Conservation (phyloP, 2,797 vertebrate species). For the Prunella strophiata region DNA sequence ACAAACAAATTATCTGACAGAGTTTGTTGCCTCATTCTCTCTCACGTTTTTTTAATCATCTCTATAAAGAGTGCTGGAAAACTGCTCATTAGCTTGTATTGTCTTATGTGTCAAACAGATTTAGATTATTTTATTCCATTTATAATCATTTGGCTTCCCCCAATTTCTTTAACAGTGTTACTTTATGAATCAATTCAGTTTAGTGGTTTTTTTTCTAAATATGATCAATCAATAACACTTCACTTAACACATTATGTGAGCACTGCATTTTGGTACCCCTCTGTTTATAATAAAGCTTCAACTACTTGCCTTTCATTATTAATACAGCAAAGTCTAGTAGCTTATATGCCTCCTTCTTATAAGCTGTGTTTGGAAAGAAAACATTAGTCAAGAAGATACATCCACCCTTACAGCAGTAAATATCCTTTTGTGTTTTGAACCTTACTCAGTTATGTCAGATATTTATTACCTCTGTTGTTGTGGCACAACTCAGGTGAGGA, state of each 20-base stretch:
- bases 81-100: neutral
- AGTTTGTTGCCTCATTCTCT: neutral
- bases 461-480: neutral
- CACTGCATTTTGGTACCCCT: neutral
- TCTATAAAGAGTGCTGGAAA: neutral
- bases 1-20: neutral
- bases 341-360: neutral
- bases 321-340: neutral
- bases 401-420: neutral
- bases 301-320: neutral
- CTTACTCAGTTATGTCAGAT: neutral
- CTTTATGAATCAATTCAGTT: neutral
- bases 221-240: neutral
- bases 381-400: neutral
- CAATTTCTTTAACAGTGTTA: neutral
- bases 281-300: neutral
- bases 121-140: neutral
- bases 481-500: neutral
- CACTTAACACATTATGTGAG: neutral
- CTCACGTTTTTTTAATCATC: neutral
- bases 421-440: neutral
- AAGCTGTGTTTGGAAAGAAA: neutral
- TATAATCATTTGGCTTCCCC: neutral
- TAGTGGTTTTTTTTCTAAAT: neutral
- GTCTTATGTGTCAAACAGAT: neutral